These are phyloP conservation scores for Cosmia trapezina DNA, from an alignment of 2,888 invertebrate species.

Conservation along the genomic window DNA sequence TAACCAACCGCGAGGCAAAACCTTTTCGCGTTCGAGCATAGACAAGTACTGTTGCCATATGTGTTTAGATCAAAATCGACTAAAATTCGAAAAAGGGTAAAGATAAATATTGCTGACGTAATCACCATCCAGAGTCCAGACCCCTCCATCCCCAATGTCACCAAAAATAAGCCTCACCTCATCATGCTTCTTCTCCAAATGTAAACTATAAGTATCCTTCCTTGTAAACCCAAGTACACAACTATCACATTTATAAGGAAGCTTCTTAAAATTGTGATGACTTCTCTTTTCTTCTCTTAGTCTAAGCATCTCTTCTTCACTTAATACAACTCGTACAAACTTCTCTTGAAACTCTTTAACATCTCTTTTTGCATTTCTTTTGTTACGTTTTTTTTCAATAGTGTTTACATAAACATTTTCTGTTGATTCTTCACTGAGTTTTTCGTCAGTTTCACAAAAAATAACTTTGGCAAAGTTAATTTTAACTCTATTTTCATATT, in stretches of 20 bases:
- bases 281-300: conserved; percentile 76
- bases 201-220: conserved; percentile 71
- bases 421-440: background rate
- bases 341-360: conserved; percentile 62
- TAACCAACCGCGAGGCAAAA: too few species aligned
- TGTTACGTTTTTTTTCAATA: conserved; percentile 18
- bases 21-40: too few species aligned
- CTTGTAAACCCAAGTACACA: conserved; percentile 80
- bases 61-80: too few species aligned
- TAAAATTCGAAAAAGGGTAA: too few species aligned
- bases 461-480: background rate
- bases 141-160: too few species aligned
- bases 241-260: conserved; percentile 79
- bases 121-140: too few species aligned
- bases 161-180: too few species aligned
- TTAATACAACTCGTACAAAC: conserved; percentile 69
- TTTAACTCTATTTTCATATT: background rate
- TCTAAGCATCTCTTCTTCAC: conserved; percentile 75
- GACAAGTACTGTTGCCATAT: too few species aligned
- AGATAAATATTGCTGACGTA: too few species aligned
- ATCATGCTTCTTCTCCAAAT: conserved; percentile 74
- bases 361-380: conserved; percentile 15
- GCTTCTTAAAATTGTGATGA: conserved; percentile 80
- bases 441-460: background rate
- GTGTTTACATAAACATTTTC: conserved; percentile 11